These are phyloP conservation scores for Cylloceria caligata DNA, from an alignment of 2,888 invertebrate species.

Conservation along the genomic window DNA sequence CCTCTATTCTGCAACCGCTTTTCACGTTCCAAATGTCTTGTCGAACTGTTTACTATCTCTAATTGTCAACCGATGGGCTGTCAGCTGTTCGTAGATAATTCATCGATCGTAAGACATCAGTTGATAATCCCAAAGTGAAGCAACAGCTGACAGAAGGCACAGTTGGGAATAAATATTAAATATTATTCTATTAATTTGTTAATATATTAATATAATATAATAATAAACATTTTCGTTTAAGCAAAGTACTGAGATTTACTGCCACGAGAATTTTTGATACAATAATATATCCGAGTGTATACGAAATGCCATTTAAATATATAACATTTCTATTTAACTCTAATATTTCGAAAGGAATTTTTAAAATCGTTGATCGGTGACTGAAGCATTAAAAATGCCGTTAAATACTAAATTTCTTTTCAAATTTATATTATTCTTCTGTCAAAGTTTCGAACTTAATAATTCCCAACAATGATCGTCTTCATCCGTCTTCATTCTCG, in stretches of 20 bases:
- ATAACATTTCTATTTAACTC: too few species aligned
- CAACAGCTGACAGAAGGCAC: background rate
- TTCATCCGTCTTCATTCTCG: background rate
- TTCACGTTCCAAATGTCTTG: conserved; percentile 43
- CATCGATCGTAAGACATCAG: conserved; percentile 13
- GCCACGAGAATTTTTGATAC: too few species aligned
- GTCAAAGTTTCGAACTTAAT: too few species aligned
- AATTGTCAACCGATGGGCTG: conserved; percentile 55
- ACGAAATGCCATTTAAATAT: too few species aligned
- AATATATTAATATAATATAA: too few species aligned
- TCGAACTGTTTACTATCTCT: conserved; percentile 28
- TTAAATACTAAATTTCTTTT: background rate
- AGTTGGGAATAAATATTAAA: background rate
- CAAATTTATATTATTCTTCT: background rate
- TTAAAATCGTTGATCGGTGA: too few species aligned
- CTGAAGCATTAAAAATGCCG: background rate
- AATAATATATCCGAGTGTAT: too few species aligned
- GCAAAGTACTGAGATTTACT: too few species aligned
- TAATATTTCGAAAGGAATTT: too few species aligned
- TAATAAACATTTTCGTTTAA: too few species aligned
- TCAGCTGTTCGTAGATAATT: conserved; percentile 64
- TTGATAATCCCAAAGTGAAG: conserved; percentile 24
- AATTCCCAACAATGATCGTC: background rate
- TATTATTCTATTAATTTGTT: background rate
- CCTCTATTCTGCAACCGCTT: conserved; percentile 18